Evolutionary conservation across 1,140 invertebrate species (phyloP).

Genomic region (Phymorhynchus buccinoides): DNA sequence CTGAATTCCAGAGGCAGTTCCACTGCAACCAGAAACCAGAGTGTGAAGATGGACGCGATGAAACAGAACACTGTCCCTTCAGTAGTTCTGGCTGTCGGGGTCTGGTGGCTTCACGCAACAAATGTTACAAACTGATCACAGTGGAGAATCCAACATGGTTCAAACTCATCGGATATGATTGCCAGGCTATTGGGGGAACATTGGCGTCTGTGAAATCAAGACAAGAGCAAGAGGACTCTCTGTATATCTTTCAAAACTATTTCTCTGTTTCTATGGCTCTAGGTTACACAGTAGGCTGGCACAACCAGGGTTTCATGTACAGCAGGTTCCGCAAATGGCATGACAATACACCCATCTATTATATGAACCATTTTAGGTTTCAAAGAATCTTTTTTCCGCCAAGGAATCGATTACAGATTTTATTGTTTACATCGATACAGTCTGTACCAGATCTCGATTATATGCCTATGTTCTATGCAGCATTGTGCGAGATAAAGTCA

Average conservation of each 20-base stretch:
- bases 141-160: neutral
- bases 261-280: neutral
- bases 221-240: neutral
- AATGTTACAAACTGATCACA: neutral
- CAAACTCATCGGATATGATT: neutral
- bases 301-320: neutral
- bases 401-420: neutral
- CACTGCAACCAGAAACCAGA: slow-evolving; percentile 24
- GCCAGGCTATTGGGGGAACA: neutral
- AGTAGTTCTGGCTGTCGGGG: slow-evolving; percentile 8
- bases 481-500: neutral
- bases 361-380: neutral
- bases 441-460: neutral
- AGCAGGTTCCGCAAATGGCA: neutral
- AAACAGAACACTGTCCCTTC: slow-evolving; percentile 29
- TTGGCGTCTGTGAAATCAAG: neutral
- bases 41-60: slow-evolving; percentile 9
- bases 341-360: neutral
- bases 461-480: no score
- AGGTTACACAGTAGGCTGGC: neutral
- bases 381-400: neutral
- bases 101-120: neutral
- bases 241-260: neutral
- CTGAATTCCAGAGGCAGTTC: neutral
- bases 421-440: neutral